Evolutionary conservation across 1,140 invertebrate species (phyloP).

Genomic region (Panulirus ornatus): DNA sequence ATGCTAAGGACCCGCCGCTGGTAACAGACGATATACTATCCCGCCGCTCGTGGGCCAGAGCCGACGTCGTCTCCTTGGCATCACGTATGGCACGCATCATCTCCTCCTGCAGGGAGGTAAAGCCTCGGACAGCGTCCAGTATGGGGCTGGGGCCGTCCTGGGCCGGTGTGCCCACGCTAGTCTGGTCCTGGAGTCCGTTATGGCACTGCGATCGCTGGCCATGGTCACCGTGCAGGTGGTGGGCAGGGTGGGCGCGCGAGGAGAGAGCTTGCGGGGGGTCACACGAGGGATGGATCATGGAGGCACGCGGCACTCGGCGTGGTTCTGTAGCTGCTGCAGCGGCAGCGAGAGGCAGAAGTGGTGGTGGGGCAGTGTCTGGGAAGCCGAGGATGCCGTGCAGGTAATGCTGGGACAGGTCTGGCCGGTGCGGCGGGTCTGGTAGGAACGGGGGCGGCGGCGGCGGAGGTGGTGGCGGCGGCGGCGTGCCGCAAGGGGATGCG

Average conservation of each 20-base stretch:
- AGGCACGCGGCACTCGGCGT: conserved; percentile 49
- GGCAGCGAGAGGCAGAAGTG: neutral
- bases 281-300: conserved; percentile 60
- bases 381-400: neutral
- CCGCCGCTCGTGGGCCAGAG: conserved; percentile 14
- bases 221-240: neutral
- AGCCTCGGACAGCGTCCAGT: conserved; percentile 60
- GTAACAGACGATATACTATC: conserved; percentile 42
- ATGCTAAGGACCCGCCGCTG: conserved; percentile 19
- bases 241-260: neutral
- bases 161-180: neutral
- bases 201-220: neutral
- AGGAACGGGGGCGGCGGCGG: conserved; percentile 18
- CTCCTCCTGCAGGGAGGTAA: conserved; percentile 61
- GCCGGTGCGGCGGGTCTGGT: neutral
- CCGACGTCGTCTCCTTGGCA: conserved; percentile 48
- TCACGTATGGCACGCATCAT: conserved; percentile 63
- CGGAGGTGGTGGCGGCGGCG: conserved; percentile 10
- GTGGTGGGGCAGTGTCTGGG: neutral
- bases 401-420: neutral
- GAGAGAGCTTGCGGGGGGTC: conserved; percentile 12
- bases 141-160: conserved; percentile 11
- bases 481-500: conserved; percentile 57
- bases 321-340: neutral
- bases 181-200: neutral